Evolutionary conservation across 2,888 invertebrate species (phyloP).

Genomic region (Pandemis heparana): DNA sequence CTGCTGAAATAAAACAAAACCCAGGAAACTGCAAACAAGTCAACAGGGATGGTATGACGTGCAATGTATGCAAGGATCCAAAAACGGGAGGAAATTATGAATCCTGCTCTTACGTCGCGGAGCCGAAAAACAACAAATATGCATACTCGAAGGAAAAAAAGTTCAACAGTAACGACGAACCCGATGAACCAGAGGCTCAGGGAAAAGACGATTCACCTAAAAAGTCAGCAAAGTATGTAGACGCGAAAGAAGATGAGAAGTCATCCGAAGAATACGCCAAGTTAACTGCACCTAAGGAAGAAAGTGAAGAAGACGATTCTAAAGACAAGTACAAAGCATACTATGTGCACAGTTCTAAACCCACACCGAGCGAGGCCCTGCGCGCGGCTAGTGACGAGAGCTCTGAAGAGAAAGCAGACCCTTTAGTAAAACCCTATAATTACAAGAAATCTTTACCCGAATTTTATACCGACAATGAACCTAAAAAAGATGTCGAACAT

Average conservation of each 20-base stretch:
- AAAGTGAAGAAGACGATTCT: conserved; percentile 59
- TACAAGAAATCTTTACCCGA: conserved; percentile 80
- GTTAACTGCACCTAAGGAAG: conserved; percentile 57
- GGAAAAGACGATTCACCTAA: conserved; percentile 70
- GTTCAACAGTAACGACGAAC: conserved; percentile 86
- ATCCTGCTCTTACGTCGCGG: conserved; percentile 91
- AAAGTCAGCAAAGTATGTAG: conserved; percentile 69
- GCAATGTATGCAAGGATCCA: conserved; percentile 90
- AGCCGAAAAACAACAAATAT: conserved; percentile 89
- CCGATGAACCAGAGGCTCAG: conserved; percentile 77
- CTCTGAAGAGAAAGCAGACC: conserved; percentile 68
- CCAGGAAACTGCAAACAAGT: conserved; percentile 88
- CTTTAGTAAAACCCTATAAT: conserved; percentile 71
- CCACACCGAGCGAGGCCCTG: conserved; percentile 72
- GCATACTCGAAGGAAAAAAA: conserved; percentile 88
- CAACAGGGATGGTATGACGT: conserved; percentile 88
- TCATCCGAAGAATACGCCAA: conserved; percentile 60
- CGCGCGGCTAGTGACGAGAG: conserved; percentile 66
- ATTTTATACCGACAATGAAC: conserved; percentile 82
- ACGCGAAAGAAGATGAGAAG: conserved; percentile 59
- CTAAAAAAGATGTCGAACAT: conserved; percentile 89
- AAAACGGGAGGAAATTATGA: conserved; percentile 92
- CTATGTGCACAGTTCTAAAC: conserved; percentile 72
- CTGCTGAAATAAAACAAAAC: conserved; percentile 86
- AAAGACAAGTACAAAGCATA: conserved; percentile 75